phyloP scores from a whole-genome alignment of 1,140 invertebrate genomes.

The Samia ricini region DNA sequence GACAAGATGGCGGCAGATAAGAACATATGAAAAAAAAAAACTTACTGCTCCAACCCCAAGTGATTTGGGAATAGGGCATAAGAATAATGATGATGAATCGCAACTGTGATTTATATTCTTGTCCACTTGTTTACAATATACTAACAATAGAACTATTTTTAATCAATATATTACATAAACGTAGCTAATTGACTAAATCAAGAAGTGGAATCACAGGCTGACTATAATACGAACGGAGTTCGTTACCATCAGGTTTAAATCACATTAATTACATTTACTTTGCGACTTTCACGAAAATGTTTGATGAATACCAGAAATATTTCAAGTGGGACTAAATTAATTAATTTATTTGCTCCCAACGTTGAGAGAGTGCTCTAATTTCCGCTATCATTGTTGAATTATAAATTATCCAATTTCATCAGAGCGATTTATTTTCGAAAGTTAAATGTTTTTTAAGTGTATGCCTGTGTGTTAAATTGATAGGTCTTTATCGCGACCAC shows the following conservation, averaged over 20 bases:
- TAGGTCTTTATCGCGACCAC: too few relatives aligned
- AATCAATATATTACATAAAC: neutral
- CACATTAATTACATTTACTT: constrained; percentile 23
- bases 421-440: constrained; percentile 1
- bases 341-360: constrained; percentile 15
- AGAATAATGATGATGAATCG: too few relatives aligned
- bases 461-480: too few relatives aligned
- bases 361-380: constrained; percentile 5
- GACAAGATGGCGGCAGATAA: too few relatives aligned
- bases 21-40: too few relatives aligned
- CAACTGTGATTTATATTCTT: too few relatives aligned
- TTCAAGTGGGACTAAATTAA: constrained; percentile 19
- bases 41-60: too few relatives aligned
- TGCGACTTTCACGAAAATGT: constrained; percentile 19
- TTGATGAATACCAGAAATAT: constrained; percentile 20
- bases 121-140: too few relatives aligned
- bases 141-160: neutral
- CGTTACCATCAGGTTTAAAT: constrained; percentile 17
- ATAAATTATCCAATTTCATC: constrained; percentile 5
- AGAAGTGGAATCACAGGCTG: neutral
- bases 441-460: neutral
- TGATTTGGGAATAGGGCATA: too few relatives aligned
- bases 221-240: constrained; percentile 6
- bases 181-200: neutral
- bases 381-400: constrained; percentile 5